phyloP scores from a whole-genome alignment of 2,797 vertebrate genomes.

The Notolepis coatsorum region DNA sequence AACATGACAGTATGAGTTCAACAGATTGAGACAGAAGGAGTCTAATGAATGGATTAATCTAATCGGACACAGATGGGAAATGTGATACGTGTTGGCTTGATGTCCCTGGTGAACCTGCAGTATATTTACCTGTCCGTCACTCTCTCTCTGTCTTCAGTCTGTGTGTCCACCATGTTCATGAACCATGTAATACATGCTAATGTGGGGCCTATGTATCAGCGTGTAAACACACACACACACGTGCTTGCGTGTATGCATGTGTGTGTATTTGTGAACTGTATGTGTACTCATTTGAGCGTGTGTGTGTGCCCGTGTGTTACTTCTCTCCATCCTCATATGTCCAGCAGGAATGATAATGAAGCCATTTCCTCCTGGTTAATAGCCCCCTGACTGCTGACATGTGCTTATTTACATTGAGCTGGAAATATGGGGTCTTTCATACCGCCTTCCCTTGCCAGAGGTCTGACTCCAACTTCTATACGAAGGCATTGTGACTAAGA shows the following conservation, averaged over 20 bases:
- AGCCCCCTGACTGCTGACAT: constrained; percentile 40
- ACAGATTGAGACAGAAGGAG: constrained; percentile 39
- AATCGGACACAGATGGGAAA: constrained; percentile 60
- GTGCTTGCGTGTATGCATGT: background rate
- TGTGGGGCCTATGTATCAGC: background rate
- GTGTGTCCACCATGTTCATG: background rate
- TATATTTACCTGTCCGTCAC: constrained; percentile 30
- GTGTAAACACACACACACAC: background rate
- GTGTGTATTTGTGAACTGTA: background rate
- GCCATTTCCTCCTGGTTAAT: constrained; percentile 55
- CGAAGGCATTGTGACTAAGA: constrained; percentile 1
- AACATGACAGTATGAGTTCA: constrained; percentile 38
- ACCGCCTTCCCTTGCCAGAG: constrained; percentile 1
- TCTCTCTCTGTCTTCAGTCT: constrained; percentile 8
- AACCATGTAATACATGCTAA: background rate
- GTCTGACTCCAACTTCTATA: background rate
- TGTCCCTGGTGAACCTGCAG: constrained; percentile 26
- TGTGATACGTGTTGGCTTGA: constrained; percentile 29
- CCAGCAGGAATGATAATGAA: constrained; percentile 56
- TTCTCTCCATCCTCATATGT: constrained; percentile 20
- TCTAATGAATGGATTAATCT: constrained; percentile 32
- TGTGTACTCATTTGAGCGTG: background rate
- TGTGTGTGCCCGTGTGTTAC: constrained; percentile 20
- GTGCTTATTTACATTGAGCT: constrained; percentile 57
- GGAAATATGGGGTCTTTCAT: constrained; percentile 51